A percentile compares a stretch with the other conserved stretches of the same genome.
Conservation (phyloP, 1,140 invertebrate species). For the Ridgeia piscesae region DNA sequence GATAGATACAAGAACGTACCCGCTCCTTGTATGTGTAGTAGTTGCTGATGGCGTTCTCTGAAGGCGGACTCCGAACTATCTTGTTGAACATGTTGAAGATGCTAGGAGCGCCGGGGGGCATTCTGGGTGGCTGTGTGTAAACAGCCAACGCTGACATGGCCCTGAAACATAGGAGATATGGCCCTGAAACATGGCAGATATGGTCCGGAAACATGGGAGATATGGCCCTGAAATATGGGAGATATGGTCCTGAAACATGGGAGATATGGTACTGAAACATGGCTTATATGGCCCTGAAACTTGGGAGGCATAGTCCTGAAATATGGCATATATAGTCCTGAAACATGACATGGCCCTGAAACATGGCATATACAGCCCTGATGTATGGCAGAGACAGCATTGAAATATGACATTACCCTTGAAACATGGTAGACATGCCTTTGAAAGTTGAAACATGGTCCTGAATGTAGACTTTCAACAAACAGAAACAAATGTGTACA, state of each 20-base stretch:
- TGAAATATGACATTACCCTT: too few species aligned
- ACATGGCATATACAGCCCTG: too few species aligned
- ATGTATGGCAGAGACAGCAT: too few species aligned
- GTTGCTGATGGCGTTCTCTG: slow-evolving; percentile 51
- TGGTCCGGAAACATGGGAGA: background rate
- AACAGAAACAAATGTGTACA: too few species aligned
- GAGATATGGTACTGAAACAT: too few species aligned
- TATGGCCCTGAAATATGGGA: background rate
- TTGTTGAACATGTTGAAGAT: slow-evolving; percentile 14
- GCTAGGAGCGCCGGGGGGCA: background rate
- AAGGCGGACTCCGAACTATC: background rate
- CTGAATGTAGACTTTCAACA: too few species aligned
- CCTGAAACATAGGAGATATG: background rate
- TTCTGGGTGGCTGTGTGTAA: background rate
- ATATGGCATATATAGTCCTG: too few species aligned
- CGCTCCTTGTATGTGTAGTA: slow-evolving; percentile 64
- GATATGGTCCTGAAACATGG: background rate
- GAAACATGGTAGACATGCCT: background rate
- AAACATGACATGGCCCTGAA: too few species aligned
- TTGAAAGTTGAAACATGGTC: background rate
- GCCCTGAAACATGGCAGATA: background rate
- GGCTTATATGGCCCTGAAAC: too few species aligned
- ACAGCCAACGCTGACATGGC: slow-evolving; percentile 11
- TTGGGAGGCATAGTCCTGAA: too few species aligned
- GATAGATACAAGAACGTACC: slow-evolving; percentile 13